A percentile compares a stretch with the other conserved stretches of the same genome.
Conservation (phyloP, 2,888 invertebrate species). For the Abrostola triplasia region DNA sequence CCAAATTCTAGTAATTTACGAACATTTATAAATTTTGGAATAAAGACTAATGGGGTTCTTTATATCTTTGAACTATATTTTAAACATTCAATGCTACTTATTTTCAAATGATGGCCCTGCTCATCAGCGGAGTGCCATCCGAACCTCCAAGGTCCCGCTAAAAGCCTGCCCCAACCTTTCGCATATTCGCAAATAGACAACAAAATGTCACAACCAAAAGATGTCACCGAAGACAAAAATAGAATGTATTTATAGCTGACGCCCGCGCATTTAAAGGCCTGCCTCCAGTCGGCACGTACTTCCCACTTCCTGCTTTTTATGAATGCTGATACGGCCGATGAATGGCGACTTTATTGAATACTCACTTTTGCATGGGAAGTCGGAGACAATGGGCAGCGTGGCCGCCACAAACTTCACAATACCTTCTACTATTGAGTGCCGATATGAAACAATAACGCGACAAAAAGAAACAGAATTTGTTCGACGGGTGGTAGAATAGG, state of each 20-base stretch:
- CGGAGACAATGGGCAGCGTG: slow-evolving; percentile 47
- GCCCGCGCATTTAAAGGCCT: slow-evolving; percentile 69
- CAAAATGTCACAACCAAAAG: slow-evolving; percentile 31
- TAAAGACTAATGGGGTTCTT: too few species aligned
- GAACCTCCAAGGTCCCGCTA: neutral
- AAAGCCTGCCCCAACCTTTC: slow-evolving; percentile 19
- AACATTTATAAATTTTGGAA: too few species aligned
- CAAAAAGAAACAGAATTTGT: slow-evolving; percentile 22
- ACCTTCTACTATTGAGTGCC: slow-evolving; percentile 44
- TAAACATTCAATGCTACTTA: too few species aligned
- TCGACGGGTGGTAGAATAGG: neutral
- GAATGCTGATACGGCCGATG: slow-evolving; percentile 66
- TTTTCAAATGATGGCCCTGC: too few species aligned
- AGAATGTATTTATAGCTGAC: slow-evolving; percentile 52
- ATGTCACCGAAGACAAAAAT: slow-evolving; percentile 49
- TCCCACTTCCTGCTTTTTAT: slow-evolving; percentile 79
- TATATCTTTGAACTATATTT: too few species aligned
- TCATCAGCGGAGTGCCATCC: neutral
- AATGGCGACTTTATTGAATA: slow-evolving; percentile 67
- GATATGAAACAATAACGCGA: slow-evolving; percentile 46
- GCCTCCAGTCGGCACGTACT: slow-evolving; percentile 75
- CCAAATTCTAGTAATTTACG: too few species aligned
- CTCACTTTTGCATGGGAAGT: slow-evolving; percentile 65
- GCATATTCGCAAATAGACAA: slow-evolving; percentile 20
- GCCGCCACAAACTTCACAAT: slow-evolving; percentile 50